A percentile compares a stretch with the other conserved stretches of the same genome.
phyloP scores from a whole-genome alignment of 53 echinoderm and acorn worm species.

The Antedon mediterranea region DNA sequence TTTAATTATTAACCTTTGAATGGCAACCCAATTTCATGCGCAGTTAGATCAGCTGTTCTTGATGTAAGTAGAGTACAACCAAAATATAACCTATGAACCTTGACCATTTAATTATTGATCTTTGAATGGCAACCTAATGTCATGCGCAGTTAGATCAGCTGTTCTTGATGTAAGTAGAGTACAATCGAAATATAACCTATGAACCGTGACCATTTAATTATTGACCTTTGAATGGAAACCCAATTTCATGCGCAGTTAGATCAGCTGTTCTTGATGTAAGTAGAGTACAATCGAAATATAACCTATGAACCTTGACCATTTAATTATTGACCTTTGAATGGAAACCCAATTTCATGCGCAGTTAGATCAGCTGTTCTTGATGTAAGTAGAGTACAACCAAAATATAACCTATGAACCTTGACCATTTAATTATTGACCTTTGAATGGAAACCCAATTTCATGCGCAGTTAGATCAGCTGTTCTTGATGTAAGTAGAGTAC shows the following conservation, averaged over 20 bases:
- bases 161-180: conserved; percentile 79
- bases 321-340: not conserved
- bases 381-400: conserved; percentile 49
- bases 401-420: too few relatives aligned
- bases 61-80: conserved; percentile 79
- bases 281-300: too few relatives aligned
- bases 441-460: too few relatives aligned
- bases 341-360: conserved; percentile 89
- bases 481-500: conserved; percentile 67
- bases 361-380: conserved; percentile 85
- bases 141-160: conserved; percentile 81
- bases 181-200: too few relatives aligned
- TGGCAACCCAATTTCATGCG: conserved; percentile 88
- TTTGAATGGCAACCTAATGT: conserved; percentile 88
- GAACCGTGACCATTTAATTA: too few relatives aligned
- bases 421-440: too few relatives aligned
- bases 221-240: conserved; percentile 47
- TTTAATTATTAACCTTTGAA: too few relatives aligned
- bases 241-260: conserved; percentile 84
- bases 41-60: conserved; percentile 79
- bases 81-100: too few relatives aligned
- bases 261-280: conserved; percentile 84
- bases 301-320: too few relatives aligned
- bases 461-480: too few relatives aligned
- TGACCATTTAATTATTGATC: too few relatives aligned